Base-by-base conservation (phyloP, 1,140 invertebrate genomes). In the Brachionus manjavacas region DNA sequence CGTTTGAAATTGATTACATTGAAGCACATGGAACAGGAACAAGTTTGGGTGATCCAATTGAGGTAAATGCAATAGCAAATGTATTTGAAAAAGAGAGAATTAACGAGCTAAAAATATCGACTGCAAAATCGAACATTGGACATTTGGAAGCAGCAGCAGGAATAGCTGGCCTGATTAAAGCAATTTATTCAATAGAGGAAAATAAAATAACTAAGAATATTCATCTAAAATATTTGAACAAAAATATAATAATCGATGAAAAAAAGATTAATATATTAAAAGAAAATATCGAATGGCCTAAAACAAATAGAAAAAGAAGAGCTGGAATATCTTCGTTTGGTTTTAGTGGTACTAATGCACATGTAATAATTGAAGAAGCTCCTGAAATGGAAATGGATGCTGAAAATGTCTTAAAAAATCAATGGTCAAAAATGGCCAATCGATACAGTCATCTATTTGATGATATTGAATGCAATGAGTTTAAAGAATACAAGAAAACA, bases 91-190 rank as follows among this genome's bases (percentile, higher is more conserved):
- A 84, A 0, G 39, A 76, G 28, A 46, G n/a, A 20, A 20, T 1
- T 8, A 64, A 23, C 6, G 8, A 64, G 6, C 14, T 49, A 9
- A 76, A 81, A 6, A 46, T 84, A 12, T 60, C 55, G 8, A 68
- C 64, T 25, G 81, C 43, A 8, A 84, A 84, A 66, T 28, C 81
- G 16, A 70, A 70, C 23, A 70, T 68, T 46, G 81, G 81, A 16
- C 81, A 84, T 52, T 41, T 23, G 8, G 81, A 72, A 28, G 28
- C 60, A 0, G 81, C 66, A n/a, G 60, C 81, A 20, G 81, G 60
- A 1, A 25, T 70, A 14, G 60, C 39, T 46, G 81, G 81, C 25
- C 20, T 84, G 14, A 84, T 72, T 3, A 68, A 72, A 76, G 7
- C 72, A 20, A 16, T 52, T 16, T 31, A 23, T 23, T 25, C 28